Evolutionary conservation across 2,888 invertebrate species (phyloP).

Genomic region (Eilema sororculum): DNA sequence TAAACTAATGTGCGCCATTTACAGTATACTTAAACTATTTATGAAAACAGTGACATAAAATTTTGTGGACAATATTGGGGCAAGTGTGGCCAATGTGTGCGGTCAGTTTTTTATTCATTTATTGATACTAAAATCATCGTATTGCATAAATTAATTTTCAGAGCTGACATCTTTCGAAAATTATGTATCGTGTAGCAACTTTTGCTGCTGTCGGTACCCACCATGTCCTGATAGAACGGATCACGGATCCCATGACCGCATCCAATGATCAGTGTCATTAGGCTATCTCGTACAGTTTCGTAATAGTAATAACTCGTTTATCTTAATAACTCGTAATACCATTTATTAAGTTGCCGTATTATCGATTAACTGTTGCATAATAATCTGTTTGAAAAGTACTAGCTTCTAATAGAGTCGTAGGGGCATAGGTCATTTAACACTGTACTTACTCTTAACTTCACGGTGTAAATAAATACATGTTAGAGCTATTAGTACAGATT

Average conservation of each 20-base stretch:
- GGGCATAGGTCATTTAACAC: background rate
- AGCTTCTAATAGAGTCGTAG: too few relatives aligned
- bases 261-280: conserved; percentile 14
- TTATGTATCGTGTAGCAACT: too few relatives aligned
- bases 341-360: background rate
- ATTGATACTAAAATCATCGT: too few relatives aligned
- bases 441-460: background rate
- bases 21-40: too few relatives aligned
- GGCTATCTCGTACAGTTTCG: conserved; percentile 14
- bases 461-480: background rate
- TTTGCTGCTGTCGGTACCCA: too few relatives aligned
- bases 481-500: background rate
- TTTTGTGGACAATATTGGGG: background rate
- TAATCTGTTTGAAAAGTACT: background rate
- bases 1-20: too few relatives aligned
- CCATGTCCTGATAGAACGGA: background rate
- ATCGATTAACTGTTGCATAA: conserved; percentile 1
- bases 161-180: too few relatives aligned
- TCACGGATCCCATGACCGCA: conserved; percentile 4
- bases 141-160: too few relatives aligned
- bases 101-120: background rate
- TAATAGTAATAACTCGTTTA: conserved; percentile 8
- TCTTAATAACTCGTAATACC: conserved; percentile 6
- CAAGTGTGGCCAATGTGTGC: background rate
- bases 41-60: background rate